These are phyloP conservation scores for Dolichotis patagonum DNA, from an alignment of 2,113 vertebrate species.

Conservation along the genomic window DNA sequence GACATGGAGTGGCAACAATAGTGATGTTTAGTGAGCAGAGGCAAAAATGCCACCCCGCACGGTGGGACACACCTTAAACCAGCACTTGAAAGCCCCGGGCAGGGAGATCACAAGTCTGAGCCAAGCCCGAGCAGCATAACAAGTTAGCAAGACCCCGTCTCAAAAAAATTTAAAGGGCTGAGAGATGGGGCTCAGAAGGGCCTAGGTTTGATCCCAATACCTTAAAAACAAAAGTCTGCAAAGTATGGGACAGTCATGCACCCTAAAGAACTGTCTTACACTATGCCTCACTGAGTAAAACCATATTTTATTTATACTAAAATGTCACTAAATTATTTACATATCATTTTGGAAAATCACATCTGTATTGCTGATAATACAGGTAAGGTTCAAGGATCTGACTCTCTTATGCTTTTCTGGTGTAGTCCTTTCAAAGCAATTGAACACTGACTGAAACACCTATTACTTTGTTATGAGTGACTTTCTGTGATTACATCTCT, in stretches of 20 bases:
- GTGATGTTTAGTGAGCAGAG: background rate
- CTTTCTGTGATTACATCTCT: background rate
- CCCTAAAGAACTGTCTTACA: background rate
- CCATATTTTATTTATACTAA: slow-evolving; percentile 3
- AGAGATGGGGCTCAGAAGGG: background rate
- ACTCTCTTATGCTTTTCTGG: background rate
- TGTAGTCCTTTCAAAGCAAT: background rate
- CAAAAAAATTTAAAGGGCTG: background rate
- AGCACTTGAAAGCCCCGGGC: background rate
- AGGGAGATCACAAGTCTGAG: background rate
- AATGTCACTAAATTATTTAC: background rate
- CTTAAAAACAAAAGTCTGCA: background rate
- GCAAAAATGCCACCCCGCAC: background rate
- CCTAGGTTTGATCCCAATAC: background rate
- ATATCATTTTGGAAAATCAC: slow-evolving; percentile 10
- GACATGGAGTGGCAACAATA: background rate
- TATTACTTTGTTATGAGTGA: background rate
- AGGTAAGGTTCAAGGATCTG: background rate
- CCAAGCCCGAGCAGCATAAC: background rate
- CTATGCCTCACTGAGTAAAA: background rate
- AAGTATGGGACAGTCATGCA: background rate
- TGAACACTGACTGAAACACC: background rate
- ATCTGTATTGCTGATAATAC: background rate
- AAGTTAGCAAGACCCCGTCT: background rate
- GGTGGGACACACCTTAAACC: background rate